Percentiles rank a stretch among this genome's conserved stretches.
Conservation (phyloP, 2,113 vertebrate genomes). For the Clarias batrachus region DNA sequence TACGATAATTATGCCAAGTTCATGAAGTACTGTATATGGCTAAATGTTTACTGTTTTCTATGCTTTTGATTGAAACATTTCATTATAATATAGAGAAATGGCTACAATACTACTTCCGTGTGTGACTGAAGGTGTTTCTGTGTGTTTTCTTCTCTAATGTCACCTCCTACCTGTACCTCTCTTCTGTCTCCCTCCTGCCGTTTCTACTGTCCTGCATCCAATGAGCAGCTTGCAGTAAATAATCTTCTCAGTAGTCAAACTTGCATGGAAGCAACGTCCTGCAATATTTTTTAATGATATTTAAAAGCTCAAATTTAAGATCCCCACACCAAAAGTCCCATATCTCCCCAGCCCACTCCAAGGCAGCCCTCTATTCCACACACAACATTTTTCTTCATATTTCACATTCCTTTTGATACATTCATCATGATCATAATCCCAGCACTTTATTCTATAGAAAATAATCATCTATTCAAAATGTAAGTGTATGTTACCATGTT, state of each 20-base stretch:
- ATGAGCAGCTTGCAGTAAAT: slow-evolving; percentile 8
- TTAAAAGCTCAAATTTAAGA: not conserved
- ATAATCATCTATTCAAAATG: not conserved
- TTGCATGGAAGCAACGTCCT: slow-evolving; percentile 2
- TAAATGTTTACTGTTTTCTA: not conserved
- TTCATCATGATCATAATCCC: not conserved
- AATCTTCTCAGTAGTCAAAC: slow-evolving; percentile 21
- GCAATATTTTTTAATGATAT: not conserved
- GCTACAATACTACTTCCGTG: not conserved
- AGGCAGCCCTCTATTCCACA: not conserved
- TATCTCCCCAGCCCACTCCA: not conserved
- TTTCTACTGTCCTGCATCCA: slow-evolving; percentile 4
- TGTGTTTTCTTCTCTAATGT: slow-evolving; percentile 2
- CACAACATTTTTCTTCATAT: not conserved
- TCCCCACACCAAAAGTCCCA: not conserved
- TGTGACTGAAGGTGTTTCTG: not conserved
- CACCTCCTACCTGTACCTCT: slow-evolving; percentile 10
- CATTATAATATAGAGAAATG: not conserved
- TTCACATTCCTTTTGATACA: not conserved
- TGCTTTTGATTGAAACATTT: slow-evolving; percentile 34
- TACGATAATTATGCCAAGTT: too few relatives aligned
- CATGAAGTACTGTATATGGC: too few relatives aligned
- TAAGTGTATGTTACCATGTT: not conserved
- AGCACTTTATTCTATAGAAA: not conserved
- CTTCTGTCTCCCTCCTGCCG: not conserved